Conservation (phyloP, 2,797 vertebrate species). For the Danio choprae region DNA sequence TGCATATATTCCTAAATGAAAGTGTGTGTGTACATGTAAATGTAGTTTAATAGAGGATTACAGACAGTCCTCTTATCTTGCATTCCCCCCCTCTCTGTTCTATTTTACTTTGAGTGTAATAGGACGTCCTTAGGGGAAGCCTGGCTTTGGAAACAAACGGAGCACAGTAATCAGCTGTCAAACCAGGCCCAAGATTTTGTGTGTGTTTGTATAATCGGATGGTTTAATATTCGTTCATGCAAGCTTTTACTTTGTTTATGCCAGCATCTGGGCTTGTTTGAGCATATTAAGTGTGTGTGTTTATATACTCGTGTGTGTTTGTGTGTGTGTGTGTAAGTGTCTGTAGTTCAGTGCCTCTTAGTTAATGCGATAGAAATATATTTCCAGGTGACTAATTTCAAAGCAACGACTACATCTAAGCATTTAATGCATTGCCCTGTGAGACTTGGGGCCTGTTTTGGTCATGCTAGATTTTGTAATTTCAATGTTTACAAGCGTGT, state of each 20-base stretch:
- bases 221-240: slow-evolving; percentile 35
- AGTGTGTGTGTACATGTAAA: slow-evolving; percentile 47
- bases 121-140: slow-evolving; percentile 63
- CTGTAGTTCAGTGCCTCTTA: slow-evolving; percentile 14
- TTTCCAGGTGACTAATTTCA: slow-evolving; percentile 45
- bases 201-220: slow-evolving; percentile 47
- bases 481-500: slow-evolving; percentile 10
- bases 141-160: slow-evolving; percentile 72
- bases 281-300: slow-evolving; percentile 41
- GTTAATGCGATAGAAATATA: slow-evolving; percentile 21
- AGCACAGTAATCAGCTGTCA: slow-evolving; percentile 71
- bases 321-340: slow-evolving; percentile 20
- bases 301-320: slow-evolving; percentile 27
- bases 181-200: slow-evolving; percentile 53
- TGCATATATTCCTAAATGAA: slow-evolving; percentile 52
- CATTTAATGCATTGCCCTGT: slow-evolving; percentile 1
- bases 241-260: slow-evolving; percentile 28
- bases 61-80: slow-evolving; percentile 22
- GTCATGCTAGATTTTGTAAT: slow-evolving; percentile 7
- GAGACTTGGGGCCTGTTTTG: slow-evolving; percentile 3
- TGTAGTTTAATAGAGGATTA: slow-evolving; percentile 56
- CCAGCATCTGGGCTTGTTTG: slow-evolving; percentile 43
- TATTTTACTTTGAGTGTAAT: slow-evolving; percentile 67
- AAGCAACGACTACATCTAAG: slow-evolving; percentile 16
- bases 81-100: slow-evolving; percentile 21